A percentile compares a stretch with the other conserved stretches of the same genome.
Conservation (phyloP, 2,113 vertebrate genomes). For the Malurus elegans region DNA sequence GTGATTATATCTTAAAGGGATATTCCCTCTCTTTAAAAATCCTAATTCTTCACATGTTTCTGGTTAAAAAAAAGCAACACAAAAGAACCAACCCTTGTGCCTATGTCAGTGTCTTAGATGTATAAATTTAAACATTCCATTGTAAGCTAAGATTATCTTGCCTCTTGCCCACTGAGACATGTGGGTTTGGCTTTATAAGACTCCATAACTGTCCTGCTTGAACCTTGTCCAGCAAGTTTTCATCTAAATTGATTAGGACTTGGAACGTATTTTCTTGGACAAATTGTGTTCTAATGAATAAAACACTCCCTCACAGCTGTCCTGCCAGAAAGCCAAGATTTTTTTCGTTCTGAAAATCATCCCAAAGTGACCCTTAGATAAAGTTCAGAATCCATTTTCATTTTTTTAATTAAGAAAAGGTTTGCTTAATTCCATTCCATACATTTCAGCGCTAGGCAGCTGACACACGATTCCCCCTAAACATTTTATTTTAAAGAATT, state of each 20-base stretch:
- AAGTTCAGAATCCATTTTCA: constrained; percentile 71
- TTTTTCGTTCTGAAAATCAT: constrained; percentile 71
- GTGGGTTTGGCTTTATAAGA: constrained; percentile 65
- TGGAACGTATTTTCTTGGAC: constrained; percentile 71
- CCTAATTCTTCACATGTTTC: constrained; percentile 39
- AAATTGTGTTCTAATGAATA: constrained; percentile 72
- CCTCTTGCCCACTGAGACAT: constrained; percentile 63
- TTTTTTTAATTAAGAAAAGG: constrained; percentile 68
- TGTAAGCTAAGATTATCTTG: constrained; percentile 70
- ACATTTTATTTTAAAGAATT: constrained; percentile 39
- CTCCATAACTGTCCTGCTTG: constrained; percentile 60
- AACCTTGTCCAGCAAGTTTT: constrained; percentile 66
- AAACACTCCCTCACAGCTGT: constrained; percentile 72
- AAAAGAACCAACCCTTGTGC: constrained; percentile 4
- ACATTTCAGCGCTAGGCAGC: constrained; percentile 48
- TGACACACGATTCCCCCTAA: constrained; percentile 33
- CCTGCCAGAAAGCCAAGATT: constrained; percentile 69
- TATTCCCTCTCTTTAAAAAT: constrained; percentile 3
- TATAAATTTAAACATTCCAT: constrained; percentile 66
- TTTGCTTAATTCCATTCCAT: constrained; percentile 62
- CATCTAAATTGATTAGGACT: constrained; percentile 73
- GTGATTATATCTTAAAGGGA: constrained; percentile 35
- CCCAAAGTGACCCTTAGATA: constrained; percentile 72
- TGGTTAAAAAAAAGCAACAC: neutral
- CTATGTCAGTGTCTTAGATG: constrained; percentile 53